Evolutionary conservation across 1,140 invertebrate genomes (phyloP).

Genomic region (Drosophila mojavensis): DNA sequence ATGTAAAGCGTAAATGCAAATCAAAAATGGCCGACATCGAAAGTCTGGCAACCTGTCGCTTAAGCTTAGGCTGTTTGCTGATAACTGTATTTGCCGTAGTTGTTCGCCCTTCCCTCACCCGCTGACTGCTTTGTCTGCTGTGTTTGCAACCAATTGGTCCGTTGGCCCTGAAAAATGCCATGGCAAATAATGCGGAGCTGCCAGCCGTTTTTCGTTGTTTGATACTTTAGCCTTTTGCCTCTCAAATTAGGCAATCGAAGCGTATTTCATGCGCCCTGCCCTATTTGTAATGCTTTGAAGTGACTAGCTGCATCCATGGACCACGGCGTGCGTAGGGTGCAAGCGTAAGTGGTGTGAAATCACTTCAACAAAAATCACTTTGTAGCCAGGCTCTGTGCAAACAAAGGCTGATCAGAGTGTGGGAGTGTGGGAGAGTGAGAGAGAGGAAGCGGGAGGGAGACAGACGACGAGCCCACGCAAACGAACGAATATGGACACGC

Average conservation of each 20-base stretch:
- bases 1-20: slow-evolving; percentile 3
- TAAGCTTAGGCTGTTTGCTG: slow-evolving; percentile 10
- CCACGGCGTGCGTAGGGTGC: slow-evolving; percentile 8
- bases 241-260: neutral
- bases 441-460: slow-evolving; percentile 1
- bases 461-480: slow-evolving; percentile 22
- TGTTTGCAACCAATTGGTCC: slow-evolving; percentile 40
- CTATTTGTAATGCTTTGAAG: neutral
- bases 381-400: slow-evolving; percentile 27
- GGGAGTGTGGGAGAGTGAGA: slow-evolving; percentile 15
- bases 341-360: slow-evolving; percentile 44
- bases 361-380: slow-evolving; percentile 49
- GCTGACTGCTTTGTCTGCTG: slow-evolving; percentile 24
- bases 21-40: slow-evolving; percentile 38
- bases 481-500: slow-evolving; percentile 46
- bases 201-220: neutral
- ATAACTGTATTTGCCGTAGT: neutral
- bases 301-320: slow-evolving; percentile 7
- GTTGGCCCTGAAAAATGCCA: slow-evolving; percentile 41
- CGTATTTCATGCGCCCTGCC: neutral
- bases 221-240: neutral
- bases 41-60: slow-evolving; percentile 47
- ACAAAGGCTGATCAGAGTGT: slow-evolving; percentile 25
- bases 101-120: neutral
- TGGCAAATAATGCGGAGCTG: slow-evolving; percentile 55